Evolutionary conservation across 1,140 invertebrate species (phyloP).

Genomic region (Psilanteris sp.): DNA sequence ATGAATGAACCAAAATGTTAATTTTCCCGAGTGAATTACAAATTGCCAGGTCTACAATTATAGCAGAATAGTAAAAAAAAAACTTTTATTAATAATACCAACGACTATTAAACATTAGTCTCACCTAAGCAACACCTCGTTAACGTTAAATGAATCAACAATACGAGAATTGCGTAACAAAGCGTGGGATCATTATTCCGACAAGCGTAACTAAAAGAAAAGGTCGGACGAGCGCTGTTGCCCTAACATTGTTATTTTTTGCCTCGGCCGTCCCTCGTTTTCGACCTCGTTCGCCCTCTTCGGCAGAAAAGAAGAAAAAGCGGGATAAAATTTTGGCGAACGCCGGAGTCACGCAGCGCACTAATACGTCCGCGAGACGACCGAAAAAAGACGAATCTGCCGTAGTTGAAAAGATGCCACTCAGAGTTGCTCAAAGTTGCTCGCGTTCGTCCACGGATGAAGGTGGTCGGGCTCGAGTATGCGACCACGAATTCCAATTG

Average conservation of each 20-base stretch:
- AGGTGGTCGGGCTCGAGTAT: neutral
- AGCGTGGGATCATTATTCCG: conserved; percentile 44
- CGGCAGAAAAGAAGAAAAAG: neutral
- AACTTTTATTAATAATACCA: too few relatives aligned
- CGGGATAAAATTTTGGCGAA: conserved; percentile 30
- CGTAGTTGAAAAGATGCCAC: conserved; percentile 54
- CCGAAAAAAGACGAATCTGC: conserved; percentile 27
- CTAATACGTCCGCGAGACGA: conserved; percentile 49
- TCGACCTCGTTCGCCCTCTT: neutral
- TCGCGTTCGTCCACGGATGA: too few relatives aligned
- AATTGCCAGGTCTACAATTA: too few relatives aligned
- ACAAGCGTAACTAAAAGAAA: conserved; percentile 44
- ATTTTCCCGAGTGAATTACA: too few relatives aligned
- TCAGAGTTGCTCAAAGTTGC: too few relatives aligned
- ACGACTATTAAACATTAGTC: too few relatives aligned
- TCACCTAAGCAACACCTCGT: conserved; percentile 35
- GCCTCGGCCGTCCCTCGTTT: neutral
- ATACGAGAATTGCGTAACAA: conserved; percentile 36
- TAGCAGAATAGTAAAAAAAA: too few relatives aligned
- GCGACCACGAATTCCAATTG: conserved; percentile 42
- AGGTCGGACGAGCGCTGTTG: conserved; percentile 10
- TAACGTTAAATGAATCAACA: conserved; percentile 52
- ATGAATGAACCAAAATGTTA: too few relatives aligned
- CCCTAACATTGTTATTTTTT: conserved; percentile 44
- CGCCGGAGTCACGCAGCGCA: conserved; percentile 48